Percentiles rank a stretch among this genome's conserved stretches.
Conservation (phyloP, 2,888 invertebrate species). For the Sphinx pinastri region DNA sequence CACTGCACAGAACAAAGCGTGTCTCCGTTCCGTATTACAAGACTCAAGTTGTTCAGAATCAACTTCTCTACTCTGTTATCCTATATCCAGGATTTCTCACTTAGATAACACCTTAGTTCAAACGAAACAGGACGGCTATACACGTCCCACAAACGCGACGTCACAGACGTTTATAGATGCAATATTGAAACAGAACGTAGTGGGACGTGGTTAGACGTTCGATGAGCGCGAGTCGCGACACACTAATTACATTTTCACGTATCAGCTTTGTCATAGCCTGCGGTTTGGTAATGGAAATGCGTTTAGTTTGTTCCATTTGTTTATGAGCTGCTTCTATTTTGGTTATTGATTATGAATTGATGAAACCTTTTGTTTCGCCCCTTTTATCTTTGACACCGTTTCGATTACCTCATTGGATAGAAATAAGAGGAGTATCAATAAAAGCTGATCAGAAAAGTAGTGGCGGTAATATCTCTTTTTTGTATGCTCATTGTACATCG, state of each 20-base stretch:
- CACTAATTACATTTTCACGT: constrained; percentile 2
- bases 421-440: no score
- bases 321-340: not conserved
- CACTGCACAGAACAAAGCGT: no score
- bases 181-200: not conserved
- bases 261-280: not conserved
- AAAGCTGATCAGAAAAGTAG: no score
- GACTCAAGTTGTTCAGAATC: no score
- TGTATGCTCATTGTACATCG: no score
- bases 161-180: not conserved
- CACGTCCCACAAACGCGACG: not conserved
- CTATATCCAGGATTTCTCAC: not conserved
- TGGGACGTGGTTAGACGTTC: not conserved
- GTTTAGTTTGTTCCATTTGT: not conserved
- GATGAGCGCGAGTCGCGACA: not conserved
- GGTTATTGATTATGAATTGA: not conserved
- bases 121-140: not conserved
- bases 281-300: constrained; percentile 1
- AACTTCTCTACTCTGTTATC: no score
- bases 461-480: no score
- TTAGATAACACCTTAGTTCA: not conserved
- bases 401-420: not conserved
- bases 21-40: no score
- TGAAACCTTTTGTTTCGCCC: not conserved
- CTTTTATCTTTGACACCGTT: not conserved